Base-by-base conservation (phyloP, 2,888 invertebrate species). In the Nesidiocoris tenuis region DNA sequence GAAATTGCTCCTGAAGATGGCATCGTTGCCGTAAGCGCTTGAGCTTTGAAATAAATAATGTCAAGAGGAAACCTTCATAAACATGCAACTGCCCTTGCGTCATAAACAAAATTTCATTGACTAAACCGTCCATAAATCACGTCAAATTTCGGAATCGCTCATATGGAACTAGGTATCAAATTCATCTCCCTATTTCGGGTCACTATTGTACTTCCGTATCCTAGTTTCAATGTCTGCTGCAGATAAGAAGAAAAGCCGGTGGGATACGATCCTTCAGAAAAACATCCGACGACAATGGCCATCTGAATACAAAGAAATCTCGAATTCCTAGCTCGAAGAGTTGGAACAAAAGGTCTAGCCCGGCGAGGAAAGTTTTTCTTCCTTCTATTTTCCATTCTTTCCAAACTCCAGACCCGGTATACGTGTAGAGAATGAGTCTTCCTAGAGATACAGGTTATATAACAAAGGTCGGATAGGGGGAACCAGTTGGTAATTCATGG, bases 401-500 rank as follows among this genome's bases (percentile, higher is more conserved):
- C 39, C 12, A 39, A 7, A n/a, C n/a, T n/a, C n/a, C n/a, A n/a
- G n/a, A n/a, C 39, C 12, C 12, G 39, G 5, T 39, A 7, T 39
- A 39, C 39, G 3, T 7, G 3, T 12, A 3, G 39, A 39, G 12
- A 12, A 12, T 3, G 3, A 3, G 39, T 39, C 39, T 39, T 39
- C 39, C 39, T 39, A 39, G 39, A n/a, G n/a, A 39, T 12, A 61
- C 72, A 63, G 63, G 72, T 72, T 72, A 61, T n/a, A 39, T 61
- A 72, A 72, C 72, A 19, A 12, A 39, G 39, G 12, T 39, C n/a
- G n/a, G n/a, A n/a, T n/a, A n/a, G n/a, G 39, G 39, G 12, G 39
- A 61, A 24, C 2, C 24, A 72, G 18, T n/a, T 54, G 39, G 61
- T 72, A 72, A 72, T 61, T 72, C 72, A 72, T 72, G 72, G 39